Conservation (phyloP, 2,113 vertebrate genomes). For the Trinectes maculatus region DNA sequence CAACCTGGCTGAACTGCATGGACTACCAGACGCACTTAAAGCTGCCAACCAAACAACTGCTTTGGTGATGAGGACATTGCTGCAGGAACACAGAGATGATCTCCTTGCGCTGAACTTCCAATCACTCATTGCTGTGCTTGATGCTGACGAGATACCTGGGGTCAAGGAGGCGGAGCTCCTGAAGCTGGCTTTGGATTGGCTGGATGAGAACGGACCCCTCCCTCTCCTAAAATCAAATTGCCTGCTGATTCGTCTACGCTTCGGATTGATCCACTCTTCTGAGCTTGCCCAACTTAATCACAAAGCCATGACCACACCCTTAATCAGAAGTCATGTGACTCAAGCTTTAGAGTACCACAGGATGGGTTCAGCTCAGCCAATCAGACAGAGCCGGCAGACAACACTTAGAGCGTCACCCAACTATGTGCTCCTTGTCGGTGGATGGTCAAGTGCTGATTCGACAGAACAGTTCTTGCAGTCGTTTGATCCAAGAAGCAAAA, state of each 20-base stretch:
- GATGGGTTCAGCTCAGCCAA: conserved; percentile 84
- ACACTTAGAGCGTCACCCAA: conserved; percentile 82
- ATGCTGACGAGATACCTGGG: conserved; percentile 83
- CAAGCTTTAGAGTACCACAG: conserved; percentile 91
- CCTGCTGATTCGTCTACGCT: conserved; percentile 88
- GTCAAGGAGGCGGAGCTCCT: conserved; percentile 86
- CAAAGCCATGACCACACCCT: conserved; percentile 81
- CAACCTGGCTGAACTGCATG: conserved; percentile 88
- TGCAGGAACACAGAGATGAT: conserved; percentile 76
- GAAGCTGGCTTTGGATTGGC: conserved; percentile 87
- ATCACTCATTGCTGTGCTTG: conserved; percentile 84
- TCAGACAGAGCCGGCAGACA: conserved; percentile 86
- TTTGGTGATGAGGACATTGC: conserved; percentile 81
- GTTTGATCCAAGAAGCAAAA: conserved; percentile 85
- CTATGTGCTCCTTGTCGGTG: conserved; percentile 87
- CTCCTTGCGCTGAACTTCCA: conserved; percentile 86
- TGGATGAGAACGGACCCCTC: conserved; percentile 82
- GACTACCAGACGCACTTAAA: conserved; percentile 78
- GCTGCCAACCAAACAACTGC: conserved; percentile 84
- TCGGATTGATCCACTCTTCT: conserved; percentile 80
- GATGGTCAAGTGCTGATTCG: conserved; percentile 75
- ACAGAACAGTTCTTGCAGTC: conserved; percentile 83
- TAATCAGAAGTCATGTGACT: conserved; percentile 87
- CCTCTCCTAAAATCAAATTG: conserved; percentile 80
- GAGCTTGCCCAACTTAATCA: conserved; percentile 82